phyloP scores from a whole-genome alignment of 2,797 vertebrate species.

The Babyrousa celebensis region DNA sequence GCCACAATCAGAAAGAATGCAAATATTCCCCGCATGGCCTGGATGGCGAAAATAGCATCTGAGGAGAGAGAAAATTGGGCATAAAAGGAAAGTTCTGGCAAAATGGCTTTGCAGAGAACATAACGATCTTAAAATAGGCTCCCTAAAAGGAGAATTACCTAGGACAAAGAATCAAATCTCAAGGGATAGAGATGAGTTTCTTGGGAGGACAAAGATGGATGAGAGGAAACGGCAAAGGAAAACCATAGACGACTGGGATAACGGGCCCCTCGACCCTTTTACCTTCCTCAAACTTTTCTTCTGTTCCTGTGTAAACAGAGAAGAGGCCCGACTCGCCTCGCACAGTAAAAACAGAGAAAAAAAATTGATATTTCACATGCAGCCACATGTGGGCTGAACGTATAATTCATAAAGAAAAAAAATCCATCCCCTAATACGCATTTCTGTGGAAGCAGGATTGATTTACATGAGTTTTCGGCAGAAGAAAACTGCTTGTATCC shows the following conservation, averaged over 20 bases:
- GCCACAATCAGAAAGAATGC: slow-evolving; percentile 79
- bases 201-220: slow-evolving; percentile 86
- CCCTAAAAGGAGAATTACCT: slow-evolving; percentile 74
- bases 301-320: slow-evolving; percentile 83
- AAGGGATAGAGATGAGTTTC: slow-evolving; percentile 83
- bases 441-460: slow-evolving; percentile 32
- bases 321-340: slow-evolving; percentile 59
- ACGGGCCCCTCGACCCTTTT: slow-evolving; percentile 84
- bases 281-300: slow-evolving; percentile 84
- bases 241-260: slow-evolving; percentile 63
- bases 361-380: slow-evolving; percentile 68
- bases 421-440: neutral
- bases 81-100: slow-evolving; percentile 75
- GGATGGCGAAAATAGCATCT: slow-evolving; percentile 64
- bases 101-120: slow-evolving; percentile 69
- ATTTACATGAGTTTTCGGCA: slow-evolving; percentile 10
- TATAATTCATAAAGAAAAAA: slow-evolving; percentile 72
- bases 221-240: slow-evolving; percentile 83
- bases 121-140: slow-evolving; percentile 80
- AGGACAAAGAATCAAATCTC: slow-evolving; percentile 80
- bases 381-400: slow-evolving; percentile 66
- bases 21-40: slow-evolving; percentile 67
- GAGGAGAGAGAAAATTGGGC: slow-evolving; percentile 65
- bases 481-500: neutral
- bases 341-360: neutral